These are phyloP conservation scores for Halcyon leucocephala DNA, from an alignment of 2,797 vertebrate genomes.

Conservation along the genomic window DNA sequence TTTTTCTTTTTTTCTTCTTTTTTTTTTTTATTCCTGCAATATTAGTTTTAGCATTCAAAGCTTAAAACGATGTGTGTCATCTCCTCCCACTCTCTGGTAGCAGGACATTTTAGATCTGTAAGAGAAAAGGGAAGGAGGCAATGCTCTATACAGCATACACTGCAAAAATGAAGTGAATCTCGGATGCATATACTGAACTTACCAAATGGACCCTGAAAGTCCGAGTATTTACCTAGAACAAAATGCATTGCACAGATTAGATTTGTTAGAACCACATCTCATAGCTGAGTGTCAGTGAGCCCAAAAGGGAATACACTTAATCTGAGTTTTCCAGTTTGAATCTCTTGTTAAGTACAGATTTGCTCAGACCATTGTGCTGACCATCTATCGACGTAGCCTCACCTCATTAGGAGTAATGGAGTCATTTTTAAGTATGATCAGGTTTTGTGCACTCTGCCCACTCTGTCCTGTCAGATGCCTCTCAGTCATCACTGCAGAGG, in stretches of 20 bases:
- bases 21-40: not conserved
- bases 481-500: constrained; percentile 89
- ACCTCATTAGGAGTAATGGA: constrained; percentile 83
- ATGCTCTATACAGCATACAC: not conserved
- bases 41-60: not conserved
- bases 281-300: not conserved
- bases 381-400: constrained; percentile 38
- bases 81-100: not conserved
- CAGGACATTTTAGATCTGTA: not conserved
- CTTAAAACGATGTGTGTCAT: not conserved
- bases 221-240: constrained; percentile 24
- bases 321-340: not conserved
- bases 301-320: not conserved
- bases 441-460: constrained; percentile 87
- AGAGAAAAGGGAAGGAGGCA: not conserved
- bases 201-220: constrained; percentile 10
- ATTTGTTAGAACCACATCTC: not conserved
- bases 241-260: constrained; percentile 4
- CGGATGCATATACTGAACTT: not conserved
- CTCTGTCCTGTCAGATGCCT: constrained; percentile 94
- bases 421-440: constrained; percentile 84
- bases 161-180: not conserved
- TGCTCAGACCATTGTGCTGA: not conserved
- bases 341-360: not conserved
- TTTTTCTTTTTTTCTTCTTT: not conserved